Evolutionary conservation across 2,113 vertebrate species (phyloP).

Genomic region (Lepus timidus): DNA sequence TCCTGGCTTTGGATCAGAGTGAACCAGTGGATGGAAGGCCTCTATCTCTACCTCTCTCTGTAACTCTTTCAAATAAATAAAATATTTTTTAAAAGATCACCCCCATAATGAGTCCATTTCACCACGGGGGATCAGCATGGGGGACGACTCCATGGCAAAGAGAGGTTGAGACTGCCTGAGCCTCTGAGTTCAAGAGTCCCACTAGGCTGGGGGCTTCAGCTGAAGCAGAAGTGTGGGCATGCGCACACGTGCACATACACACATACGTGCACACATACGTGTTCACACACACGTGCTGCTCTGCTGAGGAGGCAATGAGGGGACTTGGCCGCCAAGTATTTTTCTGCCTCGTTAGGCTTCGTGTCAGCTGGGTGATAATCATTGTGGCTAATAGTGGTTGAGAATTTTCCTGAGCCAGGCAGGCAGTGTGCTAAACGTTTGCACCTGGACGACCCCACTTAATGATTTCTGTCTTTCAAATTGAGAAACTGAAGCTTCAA

Average conservation of each 20-base stretch:
- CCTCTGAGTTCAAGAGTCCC: background rate
- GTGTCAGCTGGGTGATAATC: too few species aligned
- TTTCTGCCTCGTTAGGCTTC: background rate
- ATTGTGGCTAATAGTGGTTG: background rate
- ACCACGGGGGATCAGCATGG: too few species aligned
- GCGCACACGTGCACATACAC: too few species aligned
- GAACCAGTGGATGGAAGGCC: too few species aligned
- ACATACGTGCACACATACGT: background rate
- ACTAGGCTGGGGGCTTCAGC: background rate
- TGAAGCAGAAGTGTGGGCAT: background rate
- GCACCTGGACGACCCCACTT: background rate
- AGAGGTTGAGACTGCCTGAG: background rate
- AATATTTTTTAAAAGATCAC: too few species aligned
- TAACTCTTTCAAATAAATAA: too few species aligned
- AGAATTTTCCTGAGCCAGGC: background rate
- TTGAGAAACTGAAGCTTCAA: background rate
- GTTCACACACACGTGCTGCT: fast-evolving
- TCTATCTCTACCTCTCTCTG: too few species aligned
- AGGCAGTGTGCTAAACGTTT: background rate
- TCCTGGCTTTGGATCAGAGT: too few species aligned
- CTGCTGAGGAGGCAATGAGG: background rate
- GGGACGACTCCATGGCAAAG: background rate
- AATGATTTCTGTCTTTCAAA: slow-evolving; percentile 5
- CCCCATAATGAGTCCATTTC: too few species aligned
- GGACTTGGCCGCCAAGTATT: background rate